Evolutionary conservation across 2,113 vertebrate genomes (phyloP).

Genomic region (Petrocephalus microphthalmus): DNA sequence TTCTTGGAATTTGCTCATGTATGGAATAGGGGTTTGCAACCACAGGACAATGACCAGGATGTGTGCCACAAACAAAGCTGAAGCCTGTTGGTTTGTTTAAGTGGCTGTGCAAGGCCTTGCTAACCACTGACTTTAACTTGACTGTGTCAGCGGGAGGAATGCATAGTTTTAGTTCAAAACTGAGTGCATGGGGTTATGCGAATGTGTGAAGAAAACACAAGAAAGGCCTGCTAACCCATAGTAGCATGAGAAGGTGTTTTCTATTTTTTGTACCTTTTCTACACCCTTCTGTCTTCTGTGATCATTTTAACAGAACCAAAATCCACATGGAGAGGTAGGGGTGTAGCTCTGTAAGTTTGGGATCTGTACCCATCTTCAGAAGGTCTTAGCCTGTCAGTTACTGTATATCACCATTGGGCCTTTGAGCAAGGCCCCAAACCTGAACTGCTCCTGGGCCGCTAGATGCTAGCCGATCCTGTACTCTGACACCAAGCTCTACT

Average conservation of each 20-base stretch:
- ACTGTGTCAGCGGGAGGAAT: not conserved
- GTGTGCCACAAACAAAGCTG: not conserved
- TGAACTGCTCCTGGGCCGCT: not conserved
- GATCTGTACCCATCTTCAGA: not conserved
- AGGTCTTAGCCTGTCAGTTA: not conserved
- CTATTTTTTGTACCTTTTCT: not conserved
- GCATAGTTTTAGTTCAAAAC: not conserved
- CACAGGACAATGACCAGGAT: not conserved
- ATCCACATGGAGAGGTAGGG: not conserved
- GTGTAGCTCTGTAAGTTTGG: not conserved
- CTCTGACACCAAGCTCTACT: not conserved
- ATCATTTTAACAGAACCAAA: not conserved
- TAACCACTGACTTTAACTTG: not conserved
- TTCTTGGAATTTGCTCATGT: not conserved
- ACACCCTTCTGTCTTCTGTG: not conserved
- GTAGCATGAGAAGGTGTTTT: not conserved
- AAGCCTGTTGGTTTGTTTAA: not conserved
- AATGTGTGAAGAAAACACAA: not conserved
- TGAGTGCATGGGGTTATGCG: not conserved
- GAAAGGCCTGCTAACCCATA: not conserved
- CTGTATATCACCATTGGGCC: not conserved
- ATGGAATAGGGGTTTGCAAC: slow-evolving; percentile 6
- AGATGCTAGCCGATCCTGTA: not conserved
- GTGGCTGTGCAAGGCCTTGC: not conserved
- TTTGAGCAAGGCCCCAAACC: not conserved